Conservation (phyloP, 2,797 vertebrate genomes). For the Coregonus ussuriensis region DNA sequence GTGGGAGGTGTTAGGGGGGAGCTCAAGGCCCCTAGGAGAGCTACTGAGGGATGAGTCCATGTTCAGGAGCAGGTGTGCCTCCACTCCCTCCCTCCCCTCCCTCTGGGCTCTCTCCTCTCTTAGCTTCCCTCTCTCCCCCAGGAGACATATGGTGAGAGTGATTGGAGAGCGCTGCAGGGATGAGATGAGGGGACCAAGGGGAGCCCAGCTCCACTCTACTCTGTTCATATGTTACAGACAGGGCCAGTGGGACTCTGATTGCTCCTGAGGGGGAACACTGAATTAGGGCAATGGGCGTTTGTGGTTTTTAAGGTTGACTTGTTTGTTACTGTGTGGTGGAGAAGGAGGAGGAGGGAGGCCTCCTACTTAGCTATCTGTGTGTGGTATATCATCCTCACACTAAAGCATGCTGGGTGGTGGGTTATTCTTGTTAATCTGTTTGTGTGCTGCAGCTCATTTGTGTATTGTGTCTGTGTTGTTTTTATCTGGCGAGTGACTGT, state of each 20-base stretch:
- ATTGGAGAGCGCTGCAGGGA: constrained; percentile 58
- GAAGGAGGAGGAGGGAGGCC: constrained; percentile 7
- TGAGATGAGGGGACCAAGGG: constrained; percentile 42
- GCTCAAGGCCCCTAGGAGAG: constrained; percentile 57
- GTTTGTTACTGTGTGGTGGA: constrained; percentile 57
- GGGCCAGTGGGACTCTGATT: constrained; percentile 58
- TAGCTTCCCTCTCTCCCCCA: constrained; percentile 46
- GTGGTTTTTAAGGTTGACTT: constrained; percentile 62
- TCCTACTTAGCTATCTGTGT: neutral
- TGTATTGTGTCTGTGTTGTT: constrained; percentile 27
- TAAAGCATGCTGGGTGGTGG: neutral
- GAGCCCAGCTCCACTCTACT: constrained; percentile 56
- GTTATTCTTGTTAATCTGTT: neutral
- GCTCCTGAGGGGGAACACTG: constrained; percentile 50
- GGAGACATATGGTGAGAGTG: constrained; percentile 73
- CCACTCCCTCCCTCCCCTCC: neutral
- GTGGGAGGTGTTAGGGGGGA: constrained; percentile 28
- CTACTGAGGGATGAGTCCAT: constrained; percentile 65
- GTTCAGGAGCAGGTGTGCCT: constrained; percentile 67
- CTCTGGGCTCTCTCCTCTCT: constrained; percentile 38
- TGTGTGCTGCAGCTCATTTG: neutral
- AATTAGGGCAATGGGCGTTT: constrained; percentile 57
- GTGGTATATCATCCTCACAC: neutral
- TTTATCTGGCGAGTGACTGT: constrained; percentile 34
- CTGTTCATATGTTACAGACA: constrained; percentile 72